Base-by-base conservation (phyloP, 1,140 invertebrate genomes). In the Papilio xuthus region DNA sequence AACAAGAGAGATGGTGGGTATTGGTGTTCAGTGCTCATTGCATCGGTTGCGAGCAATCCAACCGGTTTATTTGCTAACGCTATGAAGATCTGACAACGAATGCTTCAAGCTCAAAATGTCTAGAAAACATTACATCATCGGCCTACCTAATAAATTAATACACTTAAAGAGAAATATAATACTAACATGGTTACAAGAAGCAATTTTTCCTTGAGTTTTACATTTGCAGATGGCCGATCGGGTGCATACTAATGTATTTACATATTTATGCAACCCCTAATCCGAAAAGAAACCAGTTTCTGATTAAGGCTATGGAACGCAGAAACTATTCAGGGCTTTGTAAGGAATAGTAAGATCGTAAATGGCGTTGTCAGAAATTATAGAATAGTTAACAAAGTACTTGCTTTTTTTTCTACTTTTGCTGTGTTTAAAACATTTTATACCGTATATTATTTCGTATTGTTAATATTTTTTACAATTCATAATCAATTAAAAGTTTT, bases 11-110 rank as follows among this genome's bases (percentile, higher is more conserved):
- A 63, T 63, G 60, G 23, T 63, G 23, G 23, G 60, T 63, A 63
- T 63, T 63, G 60, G 60, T 63, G 60, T 63, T 63, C 23, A 26
- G 23, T 63, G 26, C 12, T 28, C 28, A 63, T 63, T 63, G 60
- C 60, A 63, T 63, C 69, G 32, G 28, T 70, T 42, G 37, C 37
- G 32, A 37, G 69, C 69, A 70, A 70, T 70, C 69, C 37, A 72
- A 72, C 70, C 70, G 70, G 70, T 72, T 72, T 72, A 72, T 72
- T 72, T 72, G 70, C 70, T 47, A 72, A 72, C 70, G 15, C 37
- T 71, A 71, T 41, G 41, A 72, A 72, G 70, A 72, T 72, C 20
- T 42, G 70, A 42, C 41, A 47, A 41, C 42, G 26, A 26, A 72
- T 15, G 37, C 41, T 23, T 72, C 70, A 44, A 42, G 60, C 60